Percentiles rank a stretch among this genome's conserved stretches.
These are phyloP conservation scores for Tetrax tetrax DNA, from an alignment of 2,113 vertebrate species.

Conservation along the genomic window DNA sequence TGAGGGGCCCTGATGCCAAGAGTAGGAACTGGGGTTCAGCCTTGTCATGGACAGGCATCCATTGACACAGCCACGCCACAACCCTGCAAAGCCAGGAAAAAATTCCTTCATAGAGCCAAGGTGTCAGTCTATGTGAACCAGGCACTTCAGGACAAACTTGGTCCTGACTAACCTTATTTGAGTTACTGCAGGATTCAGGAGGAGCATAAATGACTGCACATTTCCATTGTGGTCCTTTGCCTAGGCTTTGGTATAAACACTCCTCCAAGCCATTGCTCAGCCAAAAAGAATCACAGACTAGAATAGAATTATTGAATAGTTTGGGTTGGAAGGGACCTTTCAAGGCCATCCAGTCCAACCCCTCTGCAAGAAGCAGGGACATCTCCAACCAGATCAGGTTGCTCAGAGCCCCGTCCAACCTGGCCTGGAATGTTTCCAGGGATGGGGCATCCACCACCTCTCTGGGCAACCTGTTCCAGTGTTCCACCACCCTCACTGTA, in stretches of 20 bases:
- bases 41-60: neutral
- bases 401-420: too few relatives aligned
- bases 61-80: neutral
- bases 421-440: too few relatives aligned
- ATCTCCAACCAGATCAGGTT: too few relatives aligned
- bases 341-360: too few relatives aligned
- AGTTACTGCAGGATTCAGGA: neutral
- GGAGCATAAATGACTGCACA: neutral
- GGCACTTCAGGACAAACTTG: neutral
- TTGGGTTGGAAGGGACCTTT: too few relatives aligned
- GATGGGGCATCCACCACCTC: too few relatives aligned
- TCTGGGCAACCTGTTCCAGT: too few relatives aligned
- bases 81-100: neutral
- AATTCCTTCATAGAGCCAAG: fast-evolving
- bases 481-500: too few relatives aligned
- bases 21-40: neutral
- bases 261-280: neutral
- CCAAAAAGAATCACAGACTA: neutral
- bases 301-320: too few relatives aligned
- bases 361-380: too few relatives aligned
- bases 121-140: neutral
- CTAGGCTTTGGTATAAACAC: neutral
- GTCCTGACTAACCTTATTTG: neutral
- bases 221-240: neutral
- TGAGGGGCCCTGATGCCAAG: neutral